phyloP scores from a whole-genome alignment of 2,113 vertebrate species.

The Cyanocitta stelleri region DNA sequence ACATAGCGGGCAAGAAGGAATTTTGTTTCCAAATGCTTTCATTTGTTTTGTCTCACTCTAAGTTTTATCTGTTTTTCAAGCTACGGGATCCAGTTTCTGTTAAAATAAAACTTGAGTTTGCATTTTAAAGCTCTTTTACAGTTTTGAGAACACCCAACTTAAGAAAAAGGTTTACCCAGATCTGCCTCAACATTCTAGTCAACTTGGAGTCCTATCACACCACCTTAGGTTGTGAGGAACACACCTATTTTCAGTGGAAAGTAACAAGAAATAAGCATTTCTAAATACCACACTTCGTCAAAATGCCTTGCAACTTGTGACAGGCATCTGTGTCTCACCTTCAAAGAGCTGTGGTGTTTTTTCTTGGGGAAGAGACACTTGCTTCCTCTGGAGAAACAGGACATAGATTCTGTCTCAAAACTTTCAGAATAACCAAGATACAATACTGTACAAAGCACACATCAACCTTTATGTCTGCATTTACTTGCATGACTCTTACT shows the following conservation, averaged over 20 bases:
- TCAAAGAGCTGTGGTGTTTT: not conserved
- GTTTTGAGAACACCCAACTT: not conserved
- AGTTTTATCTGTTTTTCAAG: conserved; percentile 18
- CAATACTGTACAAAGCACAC: not conserved
- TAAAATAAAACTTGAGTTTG: not conserved
- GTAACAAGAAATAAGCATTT: not conserved
- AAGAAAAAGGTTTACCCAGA: not conserved
- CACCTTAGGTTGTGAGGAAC: not conserved
- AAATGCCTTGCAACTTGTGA: not conserved
- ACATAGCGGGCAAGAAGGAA: not conserved
- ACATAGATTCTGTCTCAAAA: not conserved
- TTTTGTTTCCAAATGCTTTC: not conserved
- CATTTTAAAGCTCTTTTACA: not conserved
- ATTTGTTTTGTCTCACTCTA: not conserved
- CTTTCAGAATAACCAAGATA: not conserved
- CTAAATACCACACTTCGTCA: not conserved
- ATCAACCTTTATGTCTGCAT: not conserved
- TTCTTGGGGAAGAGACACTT: not conserved
- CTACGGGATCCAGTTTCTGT: not conserved
- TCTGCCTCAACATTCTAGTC: not conserved
- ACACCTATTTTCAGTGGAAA: not conserved
- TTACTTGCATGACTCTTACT: not conserved
- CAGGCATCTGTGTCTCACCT: not conserved
- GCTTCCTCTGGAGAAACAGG: not conserved
- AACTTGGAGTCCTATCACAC: not conserved